These are phyloP conservation scores for Lepidochitona cinerea DNA, from an alignment of 2,888 invertebrate genomes.

Conservation along the genomic window DNA sequence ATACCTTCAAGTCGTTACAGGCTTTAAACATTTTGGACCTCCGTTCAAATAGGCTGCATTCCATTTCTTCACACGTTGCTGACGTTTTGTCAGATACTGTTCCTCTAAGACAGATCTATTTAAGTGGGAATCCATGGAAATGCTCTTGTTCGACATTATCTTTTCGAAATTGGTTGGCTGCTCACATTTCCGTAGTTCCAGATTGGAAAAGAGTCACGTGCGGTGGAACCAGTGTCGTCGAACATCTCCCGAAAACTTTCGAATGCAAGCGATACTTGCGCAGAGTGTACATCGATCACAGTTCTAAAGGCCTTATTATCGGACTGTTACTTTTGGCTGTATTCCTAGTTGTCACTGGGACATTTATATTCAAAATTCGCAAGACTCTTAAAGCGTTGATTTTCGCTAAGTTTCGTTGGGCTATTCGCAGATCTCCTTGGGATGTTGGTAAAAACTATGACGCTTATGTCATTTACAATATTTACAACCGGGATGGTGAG, in stretches of 20 bases:
- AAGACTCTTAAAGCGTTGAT: neutral
- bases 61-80: neutral
- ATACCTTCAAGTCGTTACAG: neutral
- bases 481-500: neutral
- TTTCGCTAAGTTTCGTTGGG: neutral
- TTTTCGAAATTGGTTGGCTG: neutral
- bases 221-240: neutral
- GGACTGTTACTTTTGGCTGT: neutral
- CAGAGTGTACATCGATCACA: neutral
- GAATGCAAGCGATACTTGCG: neutral
- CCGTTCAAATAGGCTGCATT: neutral
- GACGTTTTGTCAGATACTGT: neutral
- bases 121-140: neutral
- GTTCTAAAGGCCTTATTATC: neutral
- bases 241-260: neutral
- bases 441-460: neutral
- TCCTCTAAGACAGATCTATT: neutral
- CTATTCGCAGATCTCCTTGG: neutral
- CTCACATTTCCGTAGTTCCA: neutral
- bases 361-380: neutral
- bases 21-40: slow-evolving; percentile 8
- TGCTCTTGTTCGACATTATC: neutral
- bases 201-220: neutral
- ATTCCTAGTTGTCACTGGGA: neutral
- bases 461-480: neutral